Base-by-base conservation (phyloP, 2,797 vertebrate genomes). In the Paedocypris micromegethes region DNA sequence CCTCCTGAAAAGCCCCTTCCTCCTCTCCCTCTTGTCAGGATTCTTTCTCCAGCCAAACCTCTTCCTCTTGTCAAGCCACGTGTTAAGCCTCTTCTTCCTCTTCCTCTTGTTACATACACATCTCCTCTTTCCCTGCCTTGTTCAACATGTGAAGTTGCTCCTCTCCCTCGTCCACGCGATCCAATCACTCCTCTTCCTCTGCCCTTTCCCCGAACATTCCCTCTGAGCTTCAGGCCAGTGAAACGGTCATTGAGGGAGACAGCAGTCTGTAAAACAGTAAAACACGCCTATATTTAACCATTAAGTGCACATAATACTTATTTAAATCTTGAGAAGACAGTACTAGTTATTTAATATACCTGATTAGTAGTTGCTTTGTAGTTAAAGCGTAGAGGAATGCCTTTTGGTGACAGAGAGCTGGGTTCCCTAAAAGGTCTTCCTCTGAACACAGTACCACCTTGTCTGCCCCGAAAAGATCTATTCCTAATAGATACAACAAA, bases 211-310 rank as follows among this genome's bases (percentile, higher is more conserved):
- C 68, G 61, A 56, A 73, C 64, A 40, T 72, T 61, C 3, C 76
- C 68, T 42, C 79, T 82, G 69, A 66, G 54, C 80, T 80, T 82
- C 80, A 92, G 81, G 53, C 80, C 80, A 62, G 89, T 90, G 81
- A 92, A 93, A 61, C 90, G 86, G 45, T 91, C 90, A 57, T 90
- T 86, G 75, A 93, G 78, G 3, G 85, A 89, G 75, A 92, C 73
- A 40, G 80, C 81, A 61, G 89, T 92, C 91, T 93, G 85, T 55
- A 59, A 86, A 68, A n/a, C 0, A 44, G 44, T 39, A 4, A 6
- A 52, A 8, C 0, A 5, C 5, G 23, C 6, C 48, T 52, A 4
- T 52, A 39, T 43, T 44, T 37, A 44, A 40, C 7, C 5, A 40
- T 4, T n/a, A 3, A 38, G 38, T 2, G 46, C 5, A 2, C 56